Conservation (phyloP, 2,888 invertebrate genomes). For the Amphipoea lucens region DNA sequence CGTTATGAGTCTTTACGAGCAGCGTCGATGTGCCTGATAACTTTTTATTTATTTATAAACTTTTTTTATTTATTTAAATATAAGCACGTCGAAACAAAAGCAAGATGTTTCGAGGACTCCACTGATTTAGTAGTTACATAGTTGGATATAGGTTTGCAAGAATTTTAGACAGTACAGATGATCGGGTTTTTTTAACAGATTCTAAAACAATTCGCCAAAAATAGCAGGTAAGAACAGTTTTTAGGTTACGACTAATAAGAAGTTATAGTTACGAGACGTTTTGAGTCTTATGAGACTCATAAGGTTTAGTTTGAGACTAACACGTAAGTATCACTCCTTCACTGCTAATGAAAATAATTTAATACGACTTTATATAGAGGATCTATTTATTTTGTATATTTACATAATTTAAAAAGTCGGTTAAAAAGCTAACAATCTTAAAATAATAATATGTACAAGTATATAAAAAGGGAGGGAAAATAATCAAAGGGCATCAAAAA, state of each 20-base stretch:
- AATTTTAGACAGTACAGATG: background rate
- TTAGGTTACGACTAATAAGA: slow-evolving; percentile 35
- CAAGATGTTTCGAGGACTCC: slow-evolving; percentile 7
- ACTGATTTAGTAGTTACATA: background rate
- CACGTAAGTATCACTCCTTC: slow-evolving; percentile 37
- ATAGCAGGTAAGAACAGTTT: no score
- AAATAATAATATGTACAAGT: no score
- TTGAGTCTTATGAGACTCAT: slow-evolving; percentile 31
- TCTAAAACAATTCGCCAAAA: background rate
- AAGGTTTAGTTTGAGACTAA: slow-evolving; percentile 20
- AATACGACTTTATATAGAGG: slow-evolving; percentile 24
- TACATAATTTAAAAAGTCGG: no score
- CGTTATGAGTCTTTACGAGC: slow-evolving; percentile 82
- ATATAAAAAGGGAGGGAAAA: no score
- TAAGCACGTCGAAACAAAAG: slow-evolving; percentile 39
- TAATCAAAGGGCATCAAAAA: no score
- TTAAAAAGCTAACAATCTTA: no score
- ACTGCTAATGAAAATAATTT: slow-evolving; percentile 39
- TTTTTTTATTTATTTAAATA: slow-evolving; percentile 60
- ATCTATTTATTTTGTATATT: no score
- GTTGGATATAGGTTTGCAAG: background rate
- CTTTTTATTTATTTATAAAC: slow-evolving; percentile 73
- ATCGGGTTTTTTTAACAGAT: background rate
- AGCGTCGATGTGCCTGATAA: slow-evolving; percentile 73
- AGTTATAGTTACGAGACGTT: slow-evolving; percentile 34